These are phyloP conservation scores for Ditula angustiorana DNA, from an alignment of 2,888 invertebrate genomes.

Conservation along the genomic window DNA sequence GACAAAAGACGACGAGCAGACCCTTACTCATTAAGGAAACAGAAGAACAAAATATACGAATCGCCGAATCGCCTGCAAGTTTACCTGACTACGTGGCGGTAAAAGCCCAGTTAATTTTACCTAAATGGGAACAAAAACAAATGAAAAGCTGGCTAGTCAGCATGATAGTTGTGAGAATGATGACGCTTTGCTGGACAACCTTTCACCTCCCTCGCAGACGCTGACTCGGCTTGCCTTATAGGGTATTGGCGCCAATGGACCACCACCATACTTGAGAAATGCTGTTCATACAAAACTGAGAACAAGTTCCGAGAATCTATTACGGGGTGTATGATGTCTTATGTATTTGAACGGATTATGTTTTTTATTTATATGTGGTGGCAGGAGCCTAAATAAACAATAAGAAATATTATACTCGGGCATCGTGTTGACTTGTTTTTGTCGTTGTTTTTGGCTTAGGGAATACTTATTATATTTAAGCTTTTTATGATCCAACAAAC, in stretches of 20 bases:
- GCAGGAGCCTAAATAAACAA: conserved; percentile 26
- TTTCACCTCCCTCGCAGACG: conserved; percentile 67
- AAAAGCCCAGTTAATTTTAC: background rate
- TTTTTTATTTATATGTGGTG: conserved; percentile 7
- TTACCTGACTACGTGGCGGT: background rate
- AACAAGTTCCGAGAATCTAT: conserved; percentile 23
- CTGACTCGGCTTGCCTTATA: conserved; percentile 56
- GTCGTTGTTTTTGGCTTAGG: conserved; percentile 11
- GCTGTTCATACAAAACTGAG: conserved; percentile 42
- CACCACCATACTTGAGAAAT: conserved; percentile 52
- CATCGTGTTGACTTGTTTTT: conserved; percentile 16
- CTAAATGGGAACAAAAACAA: background rate
- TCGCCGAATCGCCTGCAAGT: conserved; percentile 1
- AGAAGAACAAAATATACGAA: background rate
- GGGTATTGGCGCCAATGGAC: conserved; percentile 59
- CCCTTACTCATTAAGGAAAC: background rate
- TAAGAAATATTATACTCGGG: conserved; percentile 17
- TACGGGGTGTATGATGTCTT: background rate
- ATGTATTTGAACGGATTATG: conserved; percentile 11
- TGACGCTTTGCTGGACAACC: conserved; percentile 61
- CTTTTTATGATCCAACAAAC: background rate
- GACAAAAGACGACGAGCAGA: background rate
- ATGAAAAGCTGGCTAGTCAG: background rate
- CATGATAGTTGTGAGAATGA: conserved; percentile 59
- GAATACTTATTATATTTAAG: background rate